phyloP scores from a whole-genome alignment of 2,888 invertebrate genomes.

The Chydorus sphaericus region DNA sequence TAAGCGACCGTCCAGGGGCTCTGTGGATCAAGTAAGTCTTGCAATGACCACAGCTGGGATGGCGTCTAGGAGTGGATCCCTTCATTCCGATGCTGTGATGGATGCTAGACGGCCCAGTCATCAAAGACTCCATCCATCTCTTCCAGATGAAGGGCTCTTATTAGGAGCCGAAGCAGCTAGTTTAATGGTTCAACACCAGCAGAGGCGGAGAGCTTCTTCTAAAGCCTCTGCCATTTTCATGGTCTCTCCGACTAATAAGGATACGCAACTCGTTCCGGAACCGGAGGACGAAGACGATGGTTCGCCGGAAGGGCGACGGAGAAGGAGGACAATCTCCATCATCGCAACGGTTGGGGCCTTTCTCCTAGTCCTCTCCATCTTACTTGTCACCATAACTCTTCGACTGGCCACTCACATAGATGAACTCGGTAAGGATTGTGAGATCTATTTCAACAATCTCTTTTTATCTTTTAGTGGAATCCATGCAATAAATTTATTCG shows the following conservation, averaged over 20 bases:
- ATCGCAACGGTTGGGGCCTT: slow-evolving; percentile 78
- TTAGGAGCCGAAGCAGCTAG: neutral
- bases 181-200: neutral
- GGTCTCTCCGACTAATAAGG: slow-evolving; percentile 6
- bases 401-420: slow-evolving; percentile 90
- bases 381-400: slow-evolving; percentile 77
- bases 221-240: slow-evolving; percentile 13
- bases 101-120: no score
- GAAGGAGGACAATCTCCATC: slow-evolving; percentile 37
- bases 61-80: neutral
- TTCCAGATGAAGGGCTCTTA: neutral
- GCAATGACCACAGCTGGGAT: slow-evolving; percentile 3
- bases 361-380: slow-evolving; percentile 63
- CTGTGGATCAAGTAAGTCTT: neutral
- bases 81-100: no score
- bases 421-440: slow-evolving; percentile 85
- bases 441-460: slow-evolving; percentile 7
- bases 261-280: slow-evolving; percentile 3
- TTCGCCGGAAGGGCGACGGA: slow-evolving; percentile 13
- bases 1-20: neutral
- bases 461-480: no score
- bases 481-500: no score
- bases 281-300: slow-evolving; percentile 13
- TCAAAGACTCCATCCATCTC: neutral
- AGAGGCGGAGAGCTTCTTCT: slow-evolving; percentile 1